Percentiles rank a stretch among this genome's conserved stretches.
Conservation (phyloP, 2,113 vertebrate species). For the Rhagologus leucostigma region DNA sequence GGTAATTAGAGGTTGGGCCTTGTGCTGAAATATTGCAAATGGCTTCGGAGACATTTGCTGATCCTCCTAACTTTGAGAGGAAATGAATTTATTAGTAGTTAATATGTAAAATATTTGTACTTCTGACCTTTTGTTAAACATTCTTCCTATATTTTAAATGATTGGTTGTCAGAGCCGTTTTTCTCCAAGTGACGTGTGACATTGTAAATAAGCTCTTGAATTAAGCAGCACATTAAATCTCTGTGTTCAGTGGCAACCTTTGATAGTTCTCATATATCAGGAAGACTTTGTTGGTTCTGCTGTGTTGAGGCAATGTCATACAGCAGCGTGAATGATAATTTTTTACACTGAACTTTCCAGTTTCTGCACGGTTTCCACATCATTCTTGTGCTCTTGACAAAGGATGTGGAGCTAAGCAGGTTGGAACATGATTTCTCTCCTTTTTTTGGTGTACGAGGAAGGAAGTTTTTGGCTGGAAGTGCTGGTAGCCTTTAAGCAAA, state of each 20-base stretch:
- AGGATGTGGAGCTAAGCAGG: neutral
- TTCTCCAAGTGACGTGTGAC: constrained; percentile 21
- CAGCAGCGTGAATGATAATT: constrained; percentile 6
- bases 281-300: constrained; percentile 36
- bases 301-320: constrained; percentile 21
- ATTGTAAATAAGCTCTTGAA: constrained; percentile 52
- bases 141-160: constrained; percentile 40
- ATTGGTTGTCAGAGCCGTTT: constrained; percentile 46
- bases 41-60: constrained; percentile 57
- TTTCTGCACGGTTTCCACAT: constrained; percentile 26
- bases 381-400: neutral
- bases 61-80: constrained; percentile 54
- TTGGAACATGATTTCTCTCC: neutral
- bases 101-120: constrained; percentile 56
- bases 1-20: constrained; percentile 63
- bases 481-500: neutral
- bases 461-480: neutral
- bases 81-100: constrained; percentile 55
- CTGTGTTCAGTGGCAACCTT: constrained; percentile 35
- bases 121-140: constrained; percentile 67
- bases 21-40: constrained; percentile 52
- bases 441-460: neutral
- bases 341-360: constrained; percentile 22
- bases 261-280: constrained; percentile 49
- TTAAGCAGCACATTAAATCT: constrained; percentile 51